Base-by-base conservation (phyloP, 2,797 vertebrate species). In the Poeciliopsis turneri region DNA sequence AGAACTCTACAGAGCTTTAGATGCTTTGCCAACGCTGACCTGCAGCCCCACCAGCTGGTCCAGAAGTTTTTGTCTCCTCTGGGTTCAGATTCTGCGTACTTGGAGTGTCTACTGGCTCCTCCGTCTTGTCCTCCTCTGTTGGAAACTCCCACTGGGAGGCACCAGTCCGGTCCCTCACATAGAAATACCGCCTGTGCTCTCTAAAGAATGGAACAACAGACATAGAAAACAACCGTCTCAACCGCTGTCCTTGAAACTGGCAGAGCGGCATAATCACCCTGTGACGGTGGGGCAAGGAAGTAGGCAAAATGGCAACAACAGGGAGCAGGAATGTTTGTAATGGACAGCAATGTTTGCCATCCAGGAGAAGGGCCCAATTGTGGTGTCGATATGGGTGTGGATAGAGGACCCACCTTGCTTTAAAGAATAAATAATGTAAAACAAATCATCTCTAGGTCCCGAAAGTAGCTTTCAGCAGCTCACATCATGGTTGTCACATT, bases 161-260 rank as follows among this genome's bases (percentile, higher is more conserved):
- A 93, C 94, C 96, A 72, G 97, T 98, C 92, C 95, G 97, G 92
- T 99, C 98, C 88, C 98, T 98, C 97, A 99, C 97, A 96, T 99
- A 99, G 97, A 99, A 99, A 97, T 99, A 99, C 76, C 98, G 97
- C 94, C 97, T 98, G 97, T 99, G 98, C 95, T 99, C 98, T 98
- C 98, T 99, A 97, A 93, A 98, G 94, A 93, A 95, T 97, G 96
- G 97, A 97, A 96, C 97, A 97, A 99, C 95, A 99, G 95, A 99
- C 94, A 98, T 94, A 97, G 90, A 95, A 82, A 86, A 77, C 89
- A 94, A 88, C 64, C 81, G 90, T 95, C 91, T 96, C 92, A 96
- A 87, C 47, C 71, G 36, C 84, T 74, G 84, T 78, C 59, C 90
- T 86, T 30, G 45, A 79, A 87, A 92, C 93, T 90, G 79, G 71